phyloP scores from a whole-genome alignment of 1,140 invertebrate genomes.

The Apis laboriosa region DNA sequence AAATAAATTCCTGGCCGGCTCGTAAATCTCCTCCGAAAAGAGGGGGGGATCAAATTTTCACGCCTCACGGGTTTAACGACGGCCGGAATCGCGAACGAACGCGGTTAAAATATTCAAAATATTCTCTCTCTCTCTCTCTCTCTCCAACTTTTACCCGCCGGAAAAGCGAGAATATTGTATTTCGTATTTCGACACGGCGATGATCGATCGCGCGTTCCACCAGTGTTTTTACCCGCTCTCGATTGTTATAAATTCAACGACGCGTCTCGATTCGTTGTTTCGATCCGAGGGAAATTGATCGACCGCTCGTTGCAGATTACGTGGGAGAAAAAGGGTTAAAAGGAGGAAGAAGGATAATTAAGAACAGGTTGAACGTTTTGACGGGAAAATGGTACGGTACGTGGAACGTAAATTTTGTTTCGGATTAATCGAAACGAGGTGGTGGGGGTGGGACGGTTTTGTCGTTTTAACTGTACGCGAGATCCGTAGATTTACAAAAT shows the following conservation, averaged over 20 bases:
- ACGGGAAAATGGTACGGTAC: no score
- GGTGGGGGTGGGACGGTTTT: neutral
- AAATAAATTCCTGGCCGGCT: no score
- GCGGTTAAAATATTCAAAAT: conserved; percentile 28
- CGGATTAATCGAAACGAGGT: conserved; percentile 23
- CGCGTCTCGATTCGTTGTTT: neutral
- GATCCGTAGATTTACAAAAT: conserved; percentile 39
- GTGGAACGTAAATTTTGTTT: conserved; percentile 12
- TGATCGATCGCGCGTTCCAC: neutral
- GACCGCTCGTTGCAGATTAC: neutral
- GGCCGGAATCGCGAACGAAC: no score
- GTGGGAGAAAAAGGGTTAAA: no score
- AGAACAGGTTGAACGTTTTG: no score
- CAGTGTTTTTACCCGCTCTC: neutral
- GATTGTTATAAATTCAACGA: neutral
- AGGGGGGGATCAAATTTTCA: no score
- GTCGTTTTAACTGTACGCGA: neutral
- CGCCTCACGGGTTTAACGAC: no score
- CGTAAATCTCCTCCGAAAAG: no score
- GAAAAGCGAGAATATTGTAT: neutral
- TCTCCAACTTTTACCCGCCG: no score
- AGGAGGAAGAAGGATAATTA: no score
- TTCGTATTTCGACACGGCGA: no score
- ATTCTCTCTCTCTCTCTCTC: neutral
- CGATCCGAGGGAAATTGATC: neutral